Base-by-base conservation (phyloP, 1,140 invertebrate species). In the Trigoniulus corallinus region DNA sequence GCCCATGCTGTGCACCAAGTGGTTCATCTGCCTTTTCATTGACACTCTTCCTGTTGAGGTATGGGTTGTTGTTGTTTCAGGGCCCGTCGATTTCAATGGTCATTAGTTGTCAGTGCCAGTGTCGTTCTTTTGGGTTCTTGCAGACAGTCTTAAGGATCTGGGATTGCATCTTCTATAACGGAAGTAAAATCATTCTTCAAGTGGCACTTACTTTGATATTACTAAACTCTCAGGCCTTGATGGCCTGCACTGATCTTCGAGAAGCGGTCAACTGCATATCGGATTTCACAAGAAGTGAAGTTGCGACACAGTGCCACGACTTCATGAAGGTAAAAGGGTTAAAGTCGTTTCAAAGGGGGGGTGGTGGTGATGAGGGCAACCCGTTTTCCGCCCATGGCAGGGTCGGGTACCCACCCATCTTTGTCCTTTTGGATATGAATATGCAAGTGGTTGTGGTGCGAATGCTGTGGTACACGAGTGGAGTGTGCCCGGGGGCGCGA, bases 81-180 rank as follows among this genome's bases (percentile, higher is more conserved):
- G 18, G n/a, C n/a, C n/a, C n/a, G n/a, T n/a, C n/a, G n/a, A n/a
- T n/a, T n/a, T n/a, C n/a, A n/a, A n/a, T n/a, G 45, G 24, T 18
- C 27, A 48, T 48, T 48, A 26, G 18, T 34, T n/a, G n/a, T n/a
- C n/a, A n/a, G n/a, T n/a, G n/a, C n/a, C n/a, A n/a, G n/a, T n/a
- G n/a, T n/a, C n/a, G 29, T 34, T 34, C 15, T 34, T 34, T 34
- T 34, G 15, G 7, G 15, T 53, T 57, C 51, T 66, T 63, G n/a
- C 62, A 81, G 75, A 93, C 88, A 25, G 85, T 88, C 29, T 66
- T 93, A 1, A 72, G 89, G 58, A 82, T 94, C 63, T 93, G 91
- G 91, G 92, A 97, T 66, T 92, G 88, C 60, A 69, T 96, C 40
- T 92, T 96, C 66, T 82, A 86, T 57, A 91, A 95, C 69, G 91